Evolutionary conservation across 2,797 vertebrate genomes (phyloP).

Genomic region (Pangasius larnaudii): DNA sequence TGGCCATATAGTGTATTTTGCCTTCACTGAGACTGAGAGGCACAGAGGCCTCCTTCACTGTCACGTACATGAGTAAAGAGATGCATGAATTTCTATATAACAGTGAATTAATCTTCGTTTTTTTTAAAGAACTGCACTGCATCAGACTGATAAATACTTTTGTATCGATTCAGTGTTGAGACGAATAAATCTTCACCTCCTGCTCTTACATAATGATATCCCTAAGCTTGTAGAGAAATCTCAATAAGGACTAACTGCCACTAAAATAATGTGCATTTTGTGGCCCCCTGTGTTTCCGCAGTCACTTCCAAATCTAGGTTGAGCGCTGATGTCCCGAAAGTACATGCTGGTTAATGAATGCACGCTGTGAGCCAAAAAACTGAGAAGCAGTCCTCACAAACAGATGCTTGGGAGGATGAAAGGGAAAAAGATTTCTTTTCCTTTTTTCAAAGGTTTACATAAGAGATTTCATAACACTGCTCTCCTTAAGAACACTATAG

Average conservation of each 20-base stretch:
- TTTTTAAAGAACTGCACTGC: too few relatives aligned
- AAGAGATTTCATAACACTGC: constrained; percentile 48
- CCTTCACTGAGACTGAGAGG: not conserved
- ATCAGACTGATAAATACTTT: not conserved
- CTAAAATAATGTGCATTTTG: constrained; percentile 12
- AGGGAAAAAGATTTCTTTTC: constrained; percentile 28
- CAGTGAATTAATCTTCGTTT: not conserved
- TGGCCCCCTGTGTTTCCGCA: constrained; percentile 20
- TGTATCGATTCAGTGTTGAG: not conserved
- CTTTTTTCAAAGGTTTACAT: constrained; percentile 44
- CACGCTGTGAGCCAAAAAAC: constrained; percentile 45
- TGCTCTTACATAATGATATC: not conserved
- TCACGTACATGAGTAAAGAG: not conserved
- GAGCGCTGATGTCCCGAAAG: constrained; percentile 36
- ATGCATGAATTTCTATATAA: not conserved
- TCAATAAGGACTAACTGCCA: constrained; percentile 15
- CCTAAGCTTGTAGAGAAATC: not conserved
- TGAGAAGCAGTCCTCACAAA: constrained; percentile 41
- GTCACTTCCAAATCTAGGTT: constrained; percentile 50
- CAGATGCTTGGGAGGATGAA: constrained; percentile 51
- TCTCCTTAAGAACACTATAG: constrained; percentile 35
- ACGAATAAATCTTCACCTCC: constrained; percentile 2
- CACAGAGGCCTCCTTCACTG: not conserved
- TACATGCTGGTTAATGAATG: constrained; percentile 50
- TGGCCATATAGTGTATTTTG: too few relatives aligned